Conservation (phyloP, 2,797 vertebrate genomes). For the Nyctibius grandis region DNA sequence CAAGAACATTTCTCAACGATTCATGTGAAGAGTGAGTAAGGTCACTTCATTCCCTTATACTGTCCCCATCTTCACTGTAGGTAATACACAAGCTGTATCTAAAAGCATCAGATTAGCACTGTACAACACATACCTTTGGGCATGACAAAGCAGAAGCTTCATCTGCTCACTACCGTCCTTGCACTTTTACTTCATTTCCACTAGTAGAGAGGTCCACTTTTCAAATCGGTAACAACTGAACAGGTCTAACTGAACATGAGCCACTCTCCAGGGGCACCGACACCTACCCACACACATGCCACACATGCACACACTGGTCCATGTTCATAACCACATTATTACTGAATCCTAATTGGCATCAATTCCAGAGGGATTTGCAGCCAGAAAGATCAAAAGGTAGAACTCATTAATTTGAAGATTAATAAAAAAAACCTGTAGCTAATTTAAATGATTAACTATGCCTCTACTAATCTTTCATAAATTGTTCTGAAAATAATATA, state of each 20-base stretch:
- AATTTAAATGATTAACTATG: conserved; percentile 35
- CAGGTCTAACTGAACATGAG: background rate
- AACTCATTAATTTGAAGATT: conserved; percentile 36
- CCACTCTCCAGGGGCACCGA: background rate
- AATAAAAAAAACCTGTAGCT: conserved; percentile 23
- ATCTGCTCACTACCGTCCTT: background rate
- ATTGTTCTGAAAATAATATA: conserved; percentile 39
- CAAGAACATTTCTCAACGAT: background rate
- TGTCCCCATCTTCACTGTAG: background rate
- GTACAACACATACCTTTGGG: background rate
- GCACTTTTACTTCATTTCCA: background rate
- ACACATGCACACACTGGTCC: background rate
- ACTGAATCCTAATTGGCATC: background rate
- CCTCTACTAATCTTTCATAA: conserved; percentile 32
- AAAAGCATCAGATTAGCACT: background rate
- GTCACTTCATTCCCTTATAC: background rate
- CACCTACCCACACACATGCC: rapidly evolving
- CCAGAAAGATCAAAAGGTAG: conserved; percentile 45
- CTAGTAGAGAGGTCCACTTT: background rate
- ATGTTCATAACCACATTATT: background rate
- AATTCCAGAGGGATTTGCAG: background rate
- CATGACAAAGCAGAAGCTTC: background rate
- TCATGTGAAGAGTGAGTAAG: background rate
- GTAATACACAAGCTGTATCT: background rate
- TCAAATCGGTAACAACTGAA: background rate